Evolutionary conservation across 2,888 invertebrate species (phyloP).

Genomic region (Adelognathus sp.): DNA sequence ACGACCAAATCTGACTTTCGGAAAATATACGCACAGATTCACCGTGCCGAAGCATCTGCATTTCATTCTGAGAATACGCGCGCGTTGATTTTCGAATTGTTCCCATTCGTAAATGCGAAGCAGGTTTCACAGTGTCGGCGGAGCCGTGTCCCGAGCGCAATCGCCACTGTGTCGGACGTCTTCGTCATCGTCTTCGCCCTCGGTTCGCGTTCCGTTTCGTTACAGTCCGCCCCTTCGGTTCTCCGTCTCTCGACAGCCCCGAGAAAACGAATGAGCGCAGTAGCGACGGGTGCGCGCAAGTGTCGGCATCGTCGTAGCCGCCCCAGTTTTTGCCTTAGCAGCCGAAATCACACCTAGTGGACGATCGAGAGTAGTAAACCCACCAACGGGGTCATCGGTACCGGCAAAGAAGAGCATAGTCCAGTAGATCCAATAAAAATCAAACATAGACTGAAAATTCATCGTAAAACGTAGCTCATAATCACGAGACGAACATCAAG

Average conservation of each 20-base stretch:
- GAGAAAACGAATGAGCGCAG: constrained; percentile 60
- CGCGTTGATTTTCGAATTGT: background rate
- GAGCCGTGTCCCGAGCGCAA: background rate
- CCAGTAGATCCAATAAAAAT: background rate
- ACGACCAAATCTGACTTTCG: no score
- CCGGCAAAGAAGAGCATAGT: background rate
- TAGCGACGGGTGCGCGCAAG: constrained; percentile 76
- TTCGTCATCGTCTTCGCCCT: constrained; percentile 14
- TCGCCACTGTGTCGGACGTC: background rate
- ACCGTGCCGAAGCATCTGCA: background rate
- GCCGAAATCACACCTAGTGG: constrained; percentile 10
- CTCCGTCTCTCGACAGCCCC: constrained; percentile 16
- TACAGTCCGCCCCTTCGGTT: constrained; percentile 13
- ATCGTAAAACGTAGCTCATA: background rate
- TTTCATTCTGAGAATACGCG: background rate
- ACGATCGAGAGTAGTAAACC: constrained; percentile 9
- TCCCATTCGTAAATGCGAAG: background rate
- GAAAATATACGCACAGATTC: no score
- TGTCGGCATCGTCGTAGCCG: constrained; percentile 72
- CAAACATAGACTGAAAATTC: background rate
- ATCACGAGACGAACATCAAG: background rate
- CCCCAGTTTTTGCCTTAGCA: constrained; percentile 34
- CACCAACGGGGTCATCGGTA: constrained; percentile 25
- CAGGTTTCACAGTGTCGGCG: background rate
- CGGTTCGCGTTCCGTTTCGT: constrained; percentile 28